These are phyloP conservation scores for Chironomus riparius DNA, from an alignment of 2,888 invertebrate species.

Conservation along the genomic window DNA sequence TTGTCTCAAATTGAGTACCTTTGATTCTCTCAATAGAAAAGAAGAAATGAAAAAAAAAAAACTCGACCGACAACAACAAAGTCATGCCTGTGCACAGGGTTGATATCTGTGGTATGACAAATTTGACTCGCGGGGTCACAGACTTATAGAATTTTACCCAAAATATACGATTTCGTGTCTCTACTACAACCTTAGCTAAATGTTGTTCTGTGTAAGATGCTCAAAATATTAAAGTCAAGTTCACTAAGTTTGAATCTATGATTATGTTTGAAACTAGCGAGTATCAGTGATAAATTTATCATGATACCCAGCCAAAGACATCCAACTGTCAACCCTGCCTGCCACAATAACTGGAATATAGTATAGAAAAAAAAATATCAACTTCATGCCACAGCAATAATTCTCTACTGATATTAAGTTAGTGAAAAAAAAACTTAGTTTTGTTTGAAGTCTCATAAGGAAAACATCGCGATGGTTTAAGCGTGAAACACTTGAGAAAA, in stretches of 20 bases:
- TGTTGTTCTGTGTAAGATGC: too few species aligned
- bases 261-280: too few species aligned
- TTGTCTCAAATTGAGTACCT: too few species aligned
- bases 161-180: too few species aligned
- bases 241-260: too few species aligned
- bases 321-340: background rate
- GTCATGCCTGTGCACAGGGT: background rate
- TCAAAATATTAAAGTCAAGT: too few species aligned
- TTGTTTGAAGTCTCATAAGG: background rate
- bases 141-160: too few species aligned
- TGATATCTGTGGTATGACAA: too few species aligned
- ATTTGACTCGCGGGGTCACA: too few species aligned
- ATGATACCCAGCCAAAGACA: too few species aligned
- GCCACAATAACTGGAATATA: background rate
- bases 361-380: constrained; percentile 6
- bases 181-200: too few species aligned
- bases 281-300: too few species aligned
- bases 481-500: background rate
- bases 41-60: background rate
- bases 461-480: background rate
- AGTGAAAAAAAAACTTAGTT: background rate
- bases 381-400: constrained; percentile 1
- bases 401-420: constrained; percentile 3
- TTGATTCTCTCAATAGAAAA: background rate
- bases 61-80: background rate